Evolutionary conservation across 2,797 vertebrate genomes (phyloP), one percentile per base, ranked within the genome.

Genomic region (Emydoidea blandingii): DNA sequence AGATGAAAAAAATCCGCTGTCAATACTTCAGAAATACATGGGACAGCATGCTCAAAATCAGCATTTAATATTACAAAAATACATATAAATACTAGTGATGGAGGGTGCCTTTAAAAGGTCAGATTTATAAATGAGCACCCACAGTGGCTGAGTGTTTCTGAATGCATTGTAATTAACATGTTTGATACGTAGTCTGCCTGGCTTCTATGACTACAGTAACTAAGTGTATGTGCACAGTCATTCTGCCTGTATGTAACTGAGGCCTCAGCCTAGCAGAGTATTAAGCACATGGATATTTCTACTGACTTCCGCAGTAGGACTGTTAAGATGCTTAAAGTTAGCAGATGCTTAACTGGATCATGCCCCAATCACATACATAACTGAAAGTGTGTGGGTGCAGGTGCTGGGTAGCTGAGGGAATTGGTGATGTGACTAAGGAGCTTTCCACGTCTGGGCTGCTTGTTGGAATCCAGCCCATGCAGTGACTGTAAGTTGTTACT

Each of bases 41-140:
- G 37, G 27, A 76, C 16, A 68, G 9, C 37, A 47, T 76, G 23
- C 23, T 6, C 72, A 76, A 76, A 76, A 47, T 41, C 41, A 47
- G 25, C 15, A 65, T 37, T 76, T 47, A 68, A 10, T 72, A 47
- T 86, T 94, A 44, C 5, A 90, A 79, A 95, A 94, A 83, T 59
- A 54, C 7, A 2, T 81, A 9, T 21, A 52, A 87, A 91, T 88
- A 3, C 21, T 82, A 16, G 23, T 19, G 12, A 9, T 85, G 7
- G 15, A 8, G 5, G n/a, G 9, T 9, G n/a, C 10, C n/a, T 41
- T 34, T 41, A 23, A 41, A 6, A 72, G 21, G 21, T 41, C 68
- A 72, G 19, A 72, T 72, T 41, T 41, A 68, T 72, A 72, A 72
- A 72, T 41, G 68, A 41, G 37, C n/a, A 92, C 68, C 41, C 65